Conservation (phyloP, 2,888 invertebrate species). For the Parnassius glacialis region DNA sequence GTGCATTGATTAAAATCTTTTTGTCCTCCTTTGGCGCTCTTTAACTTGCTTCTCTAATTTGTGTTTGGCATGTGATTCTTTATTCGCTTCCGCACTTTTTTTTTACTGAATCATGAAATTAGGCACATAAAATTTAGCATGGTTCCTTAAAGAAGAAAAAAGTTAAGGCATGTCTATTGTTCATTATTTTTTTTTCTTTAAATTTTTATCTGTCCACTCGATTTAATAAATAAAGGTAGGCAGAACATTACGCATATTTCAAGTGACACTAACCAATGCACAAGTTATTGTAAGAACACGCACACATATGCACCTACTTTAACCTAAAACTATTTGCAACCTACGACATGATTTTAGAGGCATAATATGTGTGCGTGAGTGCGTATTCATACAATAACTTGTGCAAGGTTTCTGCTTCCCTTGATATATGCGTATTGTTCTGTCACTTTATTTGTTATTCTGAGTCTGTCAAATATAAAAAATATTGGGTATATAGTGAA, state of each 20-base stretch:
- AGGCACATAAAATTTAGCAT: slow-evolving; percentile 16
- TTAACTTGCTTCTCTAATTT: slow-evolving; percentile 55
- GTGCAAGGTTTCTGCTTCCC: background rate
- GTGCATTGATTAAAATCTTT: slow-evolving; percentile 41
- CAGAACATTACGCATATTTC: too few species aligned
- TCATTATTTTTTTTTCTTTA: background rate
- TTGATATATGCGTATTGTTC: background rate
- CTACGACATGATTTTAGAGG: too few species aligned
- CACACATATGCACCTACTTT: too few species aligned
- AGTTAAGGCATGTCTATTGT: slow-evolving; percentile 14
- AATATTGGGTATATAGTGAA: too few species aligned
- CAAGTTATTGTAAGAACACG: too few species aligned
- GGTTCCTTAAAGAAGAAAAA: slow-evolving; percentile 4
- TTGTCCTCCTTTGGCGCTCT: slow-evolving; percentile 40
- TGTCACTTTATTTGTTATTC: too few species aligned
- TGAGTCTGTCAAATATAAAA: too few species aligned
- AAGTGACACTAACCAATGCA: too few species aligned
- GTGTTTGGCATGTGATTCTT: slow-evolving; percentile 45
- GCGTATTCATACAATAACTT: background rate
- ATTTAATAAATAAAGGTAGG: too few species aligned
- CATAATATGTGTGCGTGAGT: too few species aligned
- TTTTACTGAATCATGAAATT: background rate
- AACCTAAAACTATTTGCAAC: background rate
- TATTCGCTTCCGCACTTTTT: slow-evolving; percentile 24
- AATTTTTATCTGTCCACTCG: too few species aligned